phyloP scores from a whole-genome alignment of 2,888 invertebrate genomes.

The Ligdia adustata region DNA sequence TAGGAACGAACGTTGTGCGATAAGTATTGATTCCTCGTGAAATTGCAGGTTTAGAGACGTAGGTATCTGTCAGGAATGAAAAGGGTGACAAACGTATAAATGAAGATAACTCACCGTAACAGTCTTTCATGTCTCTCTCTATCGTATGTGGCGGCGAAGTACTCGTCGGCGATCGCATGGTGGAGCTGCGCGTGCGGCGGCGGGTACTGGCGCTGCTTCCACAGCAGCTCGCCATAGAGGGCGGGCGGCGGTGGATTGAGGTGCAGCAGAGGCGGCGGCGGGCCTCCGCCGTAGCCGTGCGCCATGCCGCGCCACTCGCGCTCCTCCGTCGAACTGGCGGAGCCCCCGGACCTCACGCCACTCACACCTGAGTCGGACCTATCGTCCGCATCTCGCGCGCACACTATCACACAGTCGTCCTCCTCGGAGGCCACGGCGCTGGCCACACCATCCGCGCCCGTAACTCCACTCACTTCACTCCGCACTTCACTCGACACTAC shows the following conservation, averaged over 20 bases:
- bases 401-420: constrained; percentile 87
- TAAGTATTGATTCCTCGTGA: too few species aligned
- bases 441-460: constrained; percentile 79
- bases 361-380: constrained; percentile 89
- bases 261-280: constrained; percentile 80
- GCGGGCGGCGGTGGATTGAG: constrained; percentile 78
- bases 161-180: constrained; percentile 79
- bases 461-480: constrained; percentile 73
- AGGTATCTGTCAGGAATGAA: too few species aligned
- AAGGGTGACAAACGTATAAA: too few species aligned
- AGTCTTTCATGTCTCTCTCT: constrained; percentile 88
- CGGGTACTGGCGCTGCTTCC: constrained; percentile 84
- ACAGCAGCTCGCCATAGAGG: constrained; percentile 83
- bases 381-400: constrained; percentile 83
- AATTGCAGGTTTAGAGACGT: too few species aligned
- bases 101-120: constrained; percentile 82
- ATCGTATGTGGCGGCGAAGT: constrained; percentile 82
- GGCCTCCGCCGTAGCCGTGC: constrained; percentile 88
- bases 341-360: constrained; percentile 88
- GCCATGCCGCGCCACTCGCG: constrained; percentile 90
- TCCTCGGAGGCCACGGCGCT: constrained; percentile 84
- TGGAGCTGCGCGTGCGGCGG: constrained; percentile 81
- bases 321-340: constrained; percentile 90
- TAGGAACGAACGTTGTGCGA: too few species aligned
- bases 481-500: constrained; percentile 66